A percentile compares a stretch with the other conserved stretches of the same genome.
These are phyloP conservation scores for Lagria hirta DNA, from an alignment of 2,888 invertebrate species.

Conservation along the genomic window DNA sequence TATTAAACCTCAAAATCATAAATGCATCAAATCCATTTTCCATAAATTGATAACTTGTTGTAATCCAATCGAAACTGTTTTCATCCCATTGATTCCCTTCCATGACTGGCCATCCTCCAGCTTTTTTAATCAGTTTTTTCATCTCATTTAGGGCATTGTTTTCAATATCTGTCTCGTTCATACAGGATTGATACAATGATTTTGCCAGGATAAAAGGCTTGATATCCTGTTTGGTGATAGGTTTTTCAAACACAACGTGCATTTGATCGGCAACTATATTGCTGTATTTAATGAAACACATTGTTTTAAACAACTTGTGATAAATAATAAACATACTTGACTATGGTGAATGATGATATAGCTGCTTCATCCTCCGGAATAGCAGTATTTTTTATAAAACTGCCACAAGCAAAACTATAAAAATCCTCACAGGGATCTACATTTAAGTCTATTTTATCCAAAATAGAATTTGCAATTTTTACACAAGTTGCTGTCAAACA, in stretches of 20 bases:
- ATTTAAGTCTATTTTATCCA: conserved; percentile 64
- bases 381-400: conserved; percentile 62
- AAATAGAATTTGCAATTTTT: conserved; percentile 68
- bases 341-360: conserved; percentile 54
- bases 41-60: conserved; percentile 74
- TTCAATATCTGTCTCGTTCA: conserved; percentile 62
- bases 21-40: conserved; percentile 69
- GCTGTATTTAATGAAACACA: no score
- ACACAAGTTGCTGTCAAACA: conserved; percentile 67
- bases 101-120: conserved; percentile 90
- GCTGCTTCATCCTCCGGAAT: conserved; percentile 75
- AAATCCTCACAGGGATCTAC: conserved; percentile 76
- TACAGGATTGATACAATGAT: conserved; percentile 76
- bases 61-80: conserved; percentile 70
- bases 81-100: conserved; percentile 72
- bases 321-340: conserved; percentile 17
- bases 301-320: no score
- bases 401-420: conserved; percentile 72
- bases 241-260: conserved; percentile 64
- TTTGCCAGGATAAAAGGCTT: conserved; percentile 72
- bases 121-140: conserved; percentile 46
- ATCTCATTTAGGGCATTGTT: conserved; percentile 9
- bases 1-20: conserved; percentile 10
- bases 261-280: conserved; percentile 70
- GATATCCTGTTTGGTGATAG: conserved; percentile 58